Evolutionary conservation across 1,140 invertebrate species (phyloP), one percentile per base, ranked within the genome.

Genomic region (Monochamus saltuarius): DNA sequence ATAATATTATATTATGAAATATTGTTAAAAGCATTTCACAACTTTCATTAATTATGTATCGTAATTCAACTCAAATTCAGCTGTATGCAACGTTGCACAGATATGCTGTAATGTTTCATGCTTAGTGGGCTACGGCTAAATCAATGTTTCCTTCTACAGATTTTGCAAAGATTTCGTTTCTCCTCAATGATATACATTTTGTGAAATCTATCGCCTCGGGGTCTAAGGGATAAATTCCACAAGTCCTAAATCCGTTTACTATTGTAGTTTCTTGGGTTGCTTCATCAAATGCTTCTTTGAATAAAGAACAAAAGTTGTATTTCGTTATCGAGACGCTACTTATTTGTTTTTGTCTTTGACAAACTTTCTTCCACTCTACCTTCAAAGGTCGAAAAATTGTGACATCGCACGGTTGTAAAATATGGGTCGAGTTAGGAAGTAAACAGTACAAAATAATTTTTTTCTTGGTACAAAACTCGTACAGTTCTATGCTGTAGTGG

Each of bases 321-420:
- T 61, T 65, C 34, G 56, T 72, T 51, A 52, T 40, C 3, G 16
- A 14, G 7, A 6, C 51, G 1, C 29, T 42, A 52, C 47, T 43
- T 9, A 37, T 37, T 39, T 59, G 56, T 42, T 62, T 58, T 13
- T 62, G 46, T 39, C 10, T 17, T 49, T 17, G 13, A 39, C 17
- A 37, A 8, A 2, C 61, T 58, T 52, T 37, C 59, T 61, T 65
- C 73, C 75, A 78, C 0, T 40, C 57, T 43, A 35, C 22, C 67
- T 77, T 78, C 11, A 78, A 43, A 7, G 71, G 61, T 35, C 61
- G 42, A 43, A 78, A 78, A 13, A 75, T 64, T 29, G 61, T 40
- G 17, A 78, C 74, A 61, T 79, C 78, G 42, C 65, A 62, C 43
- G 77, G 77, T 59, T 79, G 75, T 7, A 75, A 49, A 37, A 77